Evolutionary conservation across 2,888 invertebrate genomes (phyloP).

Genomic region (Steinernema carpocapsae): DNA sequence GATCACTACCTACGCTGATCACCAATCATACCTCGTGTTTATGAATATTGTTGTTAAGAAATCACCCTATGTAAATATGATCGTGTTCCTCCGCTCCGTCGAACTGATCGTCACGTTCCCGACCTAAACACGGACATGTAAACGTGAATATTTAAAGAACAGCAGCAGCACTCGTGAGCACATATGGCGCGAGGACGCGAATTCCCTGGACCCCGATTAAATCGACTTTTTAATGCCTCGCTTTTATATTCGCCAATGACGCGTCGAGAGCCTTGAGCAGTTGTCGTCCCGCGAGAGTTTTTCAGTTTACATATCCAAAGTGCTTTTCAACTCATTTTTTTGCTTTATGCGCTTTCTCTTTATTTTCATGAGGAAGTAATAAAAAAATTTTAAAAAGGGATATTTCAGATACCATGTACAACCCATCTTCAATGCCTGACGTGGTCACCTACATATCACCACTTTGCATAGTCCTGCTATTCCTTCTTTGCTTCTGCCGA

Average conservation of each 20-base stretch:
- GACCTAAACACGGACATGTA: too few relatives aligned
- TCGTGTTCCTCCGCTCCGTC: too few relatives aligned
- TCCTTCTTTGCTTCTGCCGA: conserved; percentile 12
- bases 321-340: too few relatives aligned
- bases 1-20: too few relatives aligned
- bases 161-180: not conserved
- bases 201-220: not conserved
- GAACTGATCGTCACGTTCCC: too few relatives aligned
- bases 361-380: not conserved
- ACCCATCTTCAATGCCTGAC: not conserved
- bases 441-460: conserved; percentile 9
- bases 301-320: too few relatives aligned
- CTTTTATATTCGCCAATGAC: not conserved
- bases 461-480: conserved; percentile 1
- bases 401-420: not conserved
- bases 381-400: not conserved
- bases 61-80: too few relatives aligned
- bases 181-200: not conserved
- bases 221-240: conserved; percentile 18
- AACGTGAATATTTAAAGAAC: not conserved
- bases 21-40: too few relatives aligned
- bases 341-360: too few relatives aligned
- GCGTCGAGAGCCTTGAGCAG: not conserved
- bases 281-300: not conserved
- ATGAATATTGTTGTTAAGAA: too few relatives aligned